Conservation (phyloP, 2,797 vertebrate species). For the Eutrigla gurnardus region DNA sequence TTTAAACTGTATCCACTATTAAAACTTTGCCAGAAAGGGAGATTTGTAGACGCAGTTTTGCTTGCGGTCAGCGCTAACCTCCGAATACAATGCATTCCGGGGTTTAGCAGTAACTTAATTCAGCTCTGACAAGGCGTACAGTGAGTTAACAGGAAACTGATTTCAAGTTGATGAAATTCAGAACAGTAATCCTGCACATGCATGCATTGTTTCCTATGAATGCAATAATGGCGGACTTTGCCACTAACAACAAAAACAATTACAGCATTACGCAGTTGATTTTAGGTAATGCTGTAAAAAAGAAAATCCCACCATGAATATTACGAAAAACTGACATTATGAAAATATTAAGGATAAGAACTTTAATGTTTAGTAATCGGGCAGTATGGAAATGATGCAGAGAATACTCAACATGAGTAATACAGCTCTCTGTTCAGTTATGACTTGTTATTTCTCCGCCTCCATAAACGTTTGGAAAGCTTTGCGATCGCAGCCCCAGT, state of each 20-base stretch:
- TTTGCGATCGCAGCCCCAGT: slow-evolving; percentile 56
- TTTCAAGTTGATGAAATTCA: not conserved
- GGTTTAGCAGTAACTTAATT: not conserved
- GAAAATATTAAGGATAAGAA: not conserved
- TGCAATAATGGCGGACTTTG: not conserved
- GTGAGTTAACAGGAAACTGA: not conserved
- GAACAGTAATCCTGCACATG: not conserved
- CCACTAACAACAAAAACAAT: not conserved
- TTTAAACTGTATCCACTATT: too few species aligned
- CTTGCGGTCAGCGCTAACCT: not conserved
- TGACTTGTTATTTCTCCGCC: slow-evolving; percentile 44
- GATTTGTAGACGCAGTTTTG: not conserved
- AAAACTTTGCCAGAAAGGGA: too few species aligned
- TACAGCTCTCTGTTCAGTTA: slow-evolving; percentile 26
- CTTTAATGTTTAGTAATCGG: slow-evolving; percentile 11
- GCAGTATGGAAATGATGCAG: slow-evolving; percentile 9
- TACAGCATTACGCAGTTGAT: not conserved
- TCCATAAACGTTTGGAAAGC: slow-evolving; percentile 66
- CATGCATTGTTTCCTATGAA: not conserved
- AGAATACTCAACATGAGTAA: slow-evolving; percentile 22
- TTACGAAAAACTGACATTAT: not conserved
- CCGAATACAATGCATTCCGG: not conserved
- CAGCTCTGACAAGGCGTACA: not conserved
- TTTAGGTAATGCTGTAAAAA: not conserved
- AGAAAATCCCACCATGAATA: not conserved